These are phyloP conservation scores for Phenacoccus solenopsis DNA, from an alignment of 1,140 invertebrate species.

Conservation along the genomic window DNA sequence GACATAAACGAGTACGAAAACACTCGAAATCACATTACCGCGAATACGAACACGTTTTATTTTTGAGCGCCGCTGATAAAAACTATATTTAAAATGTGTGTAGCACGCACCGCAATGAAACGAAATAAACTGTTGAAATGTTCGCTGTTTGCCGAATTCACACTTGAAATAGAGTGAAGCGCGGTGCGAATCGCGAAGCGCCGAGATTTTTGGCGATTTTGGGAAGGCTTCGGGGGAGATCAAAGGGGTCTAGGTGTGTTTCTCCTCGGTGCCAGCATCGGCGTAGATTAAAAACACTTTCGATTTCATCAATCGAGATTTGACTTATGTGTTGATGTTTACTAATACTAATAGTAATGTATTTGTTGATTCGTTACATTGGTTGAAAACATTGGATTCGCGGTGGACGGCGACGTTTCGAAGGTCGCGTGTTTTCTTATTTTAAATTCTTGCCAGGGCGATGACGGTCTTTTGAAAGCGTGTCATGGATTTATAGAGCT, in stretches of 20 bases:
- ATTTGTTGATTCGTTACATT: not conserved
- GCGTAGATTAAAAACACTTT: constrained; percentile 7
- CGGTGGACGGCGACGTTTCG: too few species aligned
- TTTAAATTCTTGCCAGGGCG: not conserved
- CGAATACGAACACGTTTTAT: not conserved
- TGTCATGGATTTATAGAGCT: not conserved
- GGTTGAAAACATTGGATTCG: not conserved
- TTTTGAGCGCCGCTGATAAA: not conserved
- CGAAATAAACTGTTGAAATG: constrained; percentile 10
- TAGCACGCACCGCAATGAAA: not conserved
- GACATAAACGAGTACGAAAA: not conserved
- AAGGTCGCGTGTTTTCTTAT: not conserved
- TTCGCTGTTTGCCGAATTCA: not conserved
- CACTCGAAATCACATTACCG: not conserved
- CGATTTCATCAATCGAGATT: not conserved
- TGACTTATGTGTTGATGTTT: constrained; percentile 8
- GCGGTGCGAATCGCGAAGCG: not conserved
- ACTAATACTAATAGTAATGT: not conserved
- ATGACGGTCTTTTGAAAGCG: not conserved
- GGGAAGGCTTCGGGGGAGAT: not conserved
- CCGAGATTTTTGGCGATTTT: not conserved
- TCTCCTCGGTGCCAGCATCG: not conserved
- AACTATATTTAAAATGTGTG: constrained; percentile 15
- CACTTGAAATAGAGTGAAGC: not conserved
- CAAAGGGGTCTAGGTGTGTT: not conserved